phyloP scores from a whole-genome alignment of 2,888 invertebrate species.

The Deilephila porcellus region DNA sequence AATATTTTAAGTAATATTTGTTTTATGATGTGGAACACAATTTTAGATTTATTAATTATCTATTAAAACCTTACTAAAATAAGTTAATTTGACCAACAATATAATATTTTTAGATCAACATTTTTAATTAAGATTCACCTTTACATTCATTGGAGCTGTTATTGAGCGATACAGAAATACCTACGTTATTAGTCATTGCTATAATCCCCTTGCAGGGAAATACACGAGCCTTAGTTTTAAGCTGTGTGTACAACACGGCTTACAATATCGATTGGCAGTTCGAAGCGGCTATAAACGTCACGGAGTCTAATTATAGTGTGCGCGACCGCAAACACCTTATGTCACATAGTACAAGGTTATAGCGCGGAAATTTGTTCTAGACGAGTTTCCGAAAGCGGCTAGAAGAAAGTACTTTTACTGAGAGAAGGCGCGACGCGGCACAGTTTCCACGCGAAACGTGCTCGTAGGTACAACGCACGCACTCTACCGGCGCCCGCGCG shows the following conservation, averaged over 20 bases:
- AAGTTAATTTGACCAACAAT: no score
- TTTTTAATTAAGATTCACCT: background rate
- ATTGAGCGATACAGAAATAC: background rate
- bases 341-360: slow-evolving; percentile 78
- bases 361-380: slow-evolving; percentile 75
- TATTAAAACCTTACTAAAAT: no score
- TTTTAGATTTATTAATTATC: no score
- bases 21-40: no score
- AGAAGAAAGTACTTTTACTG: slow-evolving; percentile 84
- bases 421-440: slow-evolving; percentile 75
- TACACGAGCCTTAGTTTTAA: slow-evolving; percentile 30
- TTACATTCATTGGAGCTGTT: background rate
- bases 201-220: background rate
- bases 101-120: no score
- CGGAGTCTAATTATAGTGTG: slow-evolving; percentile 71
- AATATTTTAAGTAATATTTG: no score
- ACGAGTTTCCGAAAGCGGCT: slow-evolving; percentile 82
- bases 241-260: slow-evolving; percentile 43
- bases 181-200: background rate
- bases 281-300: slow-evolving; percentile 63
- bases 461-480: slow-evolving; percentile 44
- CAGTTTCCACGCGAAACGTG: slow-evolving; percentile 76
- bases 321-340: slow-evolving; percentile 68
- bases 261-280: slow-evolving; percentile 63
- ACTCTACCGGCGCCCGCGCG: slow-evolving; percentile 48